Percentiles rank a stretch among this genome's conserved stretches.
phyloP scores from a whole-genome alignment of 2,797 vertebrate species.

The Neostethus bicornis region DNA sequence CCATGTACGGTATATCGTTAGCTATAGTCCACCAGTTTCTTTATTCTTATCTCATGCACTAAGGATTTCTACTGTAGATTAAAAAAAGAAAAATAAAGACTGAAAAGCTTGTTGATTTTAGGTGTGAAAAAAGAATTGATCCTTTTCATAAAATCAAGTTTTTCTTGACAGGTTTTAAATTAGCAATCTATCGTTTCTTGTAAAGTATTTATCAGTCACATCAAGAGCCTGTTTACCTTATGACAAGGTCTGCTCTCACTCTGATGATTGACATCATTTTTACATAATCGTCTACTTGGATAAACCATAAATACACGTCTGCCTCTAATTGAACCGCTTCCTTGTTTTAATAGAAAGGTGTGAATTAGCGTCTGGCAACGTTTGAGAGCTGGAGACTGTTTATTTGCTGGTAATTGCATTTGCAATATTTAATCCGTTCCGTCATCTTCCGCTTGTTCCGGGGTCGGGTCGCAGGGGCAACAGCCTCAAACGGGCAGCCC shows the following conservation, averaged over 20 bases:
- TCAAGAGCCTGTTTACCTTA: conserved; percentile 27
- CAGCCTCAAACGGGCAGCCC: too few relatives aligned
- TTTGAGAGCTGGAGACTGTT: conserved; percentile 4
- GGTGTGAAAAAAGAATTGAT: conserved; percentile 18
- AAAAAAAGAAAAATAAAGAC: not conserved
- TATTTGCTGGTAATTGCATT: not conserved
- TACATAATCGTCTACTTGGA: conserved; percentile 24
- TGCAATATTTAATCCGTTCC: too few relatives aligned
- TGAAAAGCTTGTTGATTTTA: conserved; percentile 1
- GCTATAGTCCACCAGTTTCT: too few relatives aligned
- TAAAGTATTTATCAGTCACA: conserved; percentile 20
- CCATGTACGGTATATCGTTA: too few relatives aligned
- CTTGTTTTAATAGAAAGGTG: conserved; percentile 16
- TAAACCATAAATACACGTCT: conserved; percentile 16
- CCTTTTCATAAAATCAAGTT: conserved; percentile 23
- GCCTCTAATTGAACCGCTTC: conserved; percentile 26
- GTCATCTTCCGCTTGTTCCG: too few relatives aligned
- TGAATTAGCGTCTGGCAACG: conserved; percentile 16
- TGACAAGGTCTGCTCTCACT: not conserved
- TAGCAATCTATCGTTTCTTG: conserved; percentile 11
- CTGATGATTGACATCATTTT: conserved; percentile 39
- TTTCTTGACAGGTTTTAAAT: conserved; percentile 22
- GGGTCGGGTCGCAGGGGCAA: too few relatives aligned
- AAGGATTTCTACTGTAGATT: too few relatives aligned
- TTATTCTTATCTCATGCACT: too few relatives aligned